Base-by-base conservation (phyloP, 2,797 vertebrate genomes). In the Sparidentex hasta region DNA sequence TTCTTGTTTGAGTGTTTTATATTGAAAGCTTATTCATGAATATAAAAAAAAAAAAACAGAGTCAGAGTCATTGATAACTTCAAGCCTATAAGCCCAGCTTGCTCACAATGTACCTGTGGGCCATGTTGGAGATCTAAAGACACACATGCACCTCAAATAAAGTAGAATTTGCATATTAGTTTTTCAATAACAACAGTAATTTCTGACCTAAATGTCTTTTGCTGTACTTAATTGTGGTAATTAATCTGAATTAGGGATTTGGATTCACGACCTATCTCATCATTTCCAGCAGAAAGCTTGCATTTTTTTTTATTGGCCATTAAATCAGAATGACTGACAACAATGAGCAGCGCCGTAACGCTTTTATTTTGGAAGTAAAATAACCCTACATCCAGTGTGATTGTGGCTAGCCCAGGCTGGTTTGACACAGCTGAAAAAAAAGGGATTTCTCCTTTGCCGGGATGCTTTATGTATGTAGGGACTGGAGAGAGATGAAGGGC, bases 301-400 rank as follows among this genome's bases (percentile, higher is more conserved):
- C 2, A 4, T 20, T 47, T 33, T 33, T 33, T 55, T 12, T 44
- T 13, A 44, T 16, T 44, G 33, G 8, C 8, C 33, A 38, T 38
- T 38, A 38, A 38, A 38, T 38, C 38, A 38, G 9, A 8, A 38
- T 38, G 18, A 47, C 7, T 47, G 7, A 47, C 12, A 43, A n/a
- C 25, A 6, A 7, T 62, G 21, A 47, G 4, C 29, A 11, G 4
- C 46, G 29, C 51, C 11, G 17, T 2, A 7, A 44, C 27, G 52
- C 81, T 86, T 91, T 92, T 94, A 92, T 82, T 94, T 85, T 92
- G 92, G 90, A 89, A 82, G 43, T n/a, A 12, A 73, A 33, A 63
- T 29, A 29, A 1, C 46, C 1, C 66, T 18, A 61, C 80, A 76
- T 89, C 88, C 87, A 50, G 52, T 51, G 62, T 82, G 67, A 81